These are phyloP conservation scores for Oncorhynchus gorbuscha DNA, from an alignment of 2,113 vertebrate species.

Conservation along the genomic window DNA sequence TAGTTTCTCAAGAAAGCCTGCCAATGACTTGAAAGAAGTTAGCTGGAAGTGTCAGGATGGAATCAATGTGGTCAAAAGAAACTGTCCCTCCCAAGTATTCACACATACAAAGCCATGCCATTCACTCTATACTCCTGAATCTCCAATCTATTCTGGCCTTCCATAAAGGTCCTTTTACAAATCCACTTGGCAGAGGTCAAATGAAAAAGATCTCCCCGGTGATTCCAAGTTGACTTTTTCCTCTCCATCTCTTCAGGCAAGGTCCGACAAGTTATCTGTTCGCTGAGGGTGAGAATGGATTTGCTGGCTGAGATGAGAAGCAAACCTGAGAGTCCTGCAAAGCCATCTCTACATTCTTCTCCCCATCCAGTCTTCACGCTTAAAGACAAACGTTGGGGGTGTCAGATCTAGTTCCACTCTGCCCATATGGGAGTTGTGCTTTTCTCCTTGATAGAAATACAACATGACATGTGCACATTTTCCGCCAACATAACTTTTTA, in stretches of 20 bases:
- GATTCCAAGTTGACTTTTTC: slow-evolving; percentile 34
- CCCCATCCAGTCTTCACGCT: slow-evolving; percentile 7
- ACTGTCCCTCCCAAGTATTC: slow-evolving; percentile 45
- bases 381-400: slow-evolving; percentile 33
- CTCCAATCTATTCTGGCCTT: slow-evolving; percentile 24
- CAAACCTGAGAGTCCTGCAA: slow-evolving; percentile 15
- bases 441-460: slow-evolving; percentile 32
- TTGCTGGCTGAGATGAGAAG: slow-evolving; percentile 8
- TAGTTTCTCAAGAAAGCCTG: slow-evolving; percentile 32
- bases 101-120: slow-evolving; percentile 25
- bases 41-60: slow-evolving; percentile 32
- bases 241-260: slow-evolving; percentile 12
- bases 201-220: slow-evolving; percentile 50
- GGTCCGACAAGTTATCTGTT: slow-evolving; percentile 43
- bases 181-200: slow-evolving; percentile 54
- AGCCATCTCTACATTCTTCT: slow-evolving; percentile 24
- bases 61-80: slow-evolving; percentile 51
- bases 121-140: slow-evolving; percentile 22
- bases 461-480: slow-evolving; percentile 29
- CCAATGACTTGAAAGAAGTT: slow-evolving; percentile 39
- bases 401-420: slow-evolving; percentile 18
- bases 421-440: slow-evolving; percentile 4
- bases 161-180: slow-evolving; percentile 38
- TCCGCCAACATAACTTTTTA: slow-evolving; percentile 13
- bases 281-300: slow-evolving; percentile 17